A percentile compares a stretch with the other conserved stretches of the same genome.
These are phyloP conservation scores for Australoheros facetus DNA, from an alignment of 2,797 vertebrate species.

Conservation along the genomic window DNA sequence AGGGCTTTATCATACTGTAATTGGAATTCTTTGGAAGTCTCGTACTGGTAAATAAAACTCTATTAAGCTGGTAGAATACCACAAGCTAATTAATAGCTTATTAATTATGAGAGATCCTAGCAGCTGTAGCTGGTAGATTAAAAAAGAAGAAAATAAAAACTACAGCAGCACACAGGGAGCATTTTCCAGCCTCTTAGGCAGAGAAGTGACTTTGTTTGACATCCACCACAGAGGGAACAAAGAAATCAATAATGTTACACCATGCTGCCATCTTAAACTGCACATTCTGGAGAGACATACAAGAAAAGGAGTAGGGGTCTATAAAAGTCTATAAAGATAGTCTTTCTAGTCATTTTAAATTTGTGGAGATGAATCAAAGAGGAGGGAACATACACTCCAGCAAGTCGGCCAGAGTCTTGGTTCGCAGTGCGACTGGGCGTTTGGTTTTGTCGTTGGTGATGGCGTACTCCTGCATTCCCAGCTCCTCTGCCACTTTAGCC, in stretches of 20 bases:
- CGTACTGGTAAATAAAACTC: background rate
- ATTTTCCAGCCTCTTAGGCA: constrained; percentile 13
- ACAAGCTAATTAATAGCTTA: background rate
- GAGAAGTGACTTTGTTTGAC: constrained; percentile 40
- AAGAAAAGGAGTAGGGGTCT: background rate
- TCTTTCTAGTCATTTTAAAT: background rate
- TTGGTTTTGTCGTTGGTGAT: constrained; percentile 99
- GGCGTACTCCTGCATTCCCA: constrained; percentile 98
- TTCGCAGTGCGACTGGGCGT: constrained; percentile 90
- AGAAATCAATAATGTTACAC: constrained; percentile 41
- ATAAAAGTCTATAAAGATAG: background rate
- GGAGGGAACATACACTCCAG: constrained; percentile 88
- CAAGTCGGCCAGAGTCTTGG: constrained; percentile 96
- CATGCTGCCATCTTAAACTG: constrained; percentile 18
- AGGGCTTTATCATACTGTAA: background rate
- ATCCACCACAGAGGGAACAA: constrained; percentile 41
- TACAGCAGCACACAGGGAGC: constrained; percentile 7
- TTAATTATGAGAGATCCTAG: background rate
- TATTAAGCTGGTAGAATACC: background rate
- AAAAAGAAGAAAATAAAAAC: background rate
- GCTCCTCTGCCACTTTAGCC: constrained; percentile 96
- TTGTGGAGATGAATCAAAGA: background rate
- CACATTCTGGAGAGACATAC: background rate
- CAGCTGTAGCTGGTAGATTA: constrained; percentile 3
- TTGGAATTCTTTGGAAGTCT: background rate